These are phyloP conservation scores for Meles meles DNA, from an alignment of 2,113 vertebrate species.

Conservation along the genomic window DNA sequence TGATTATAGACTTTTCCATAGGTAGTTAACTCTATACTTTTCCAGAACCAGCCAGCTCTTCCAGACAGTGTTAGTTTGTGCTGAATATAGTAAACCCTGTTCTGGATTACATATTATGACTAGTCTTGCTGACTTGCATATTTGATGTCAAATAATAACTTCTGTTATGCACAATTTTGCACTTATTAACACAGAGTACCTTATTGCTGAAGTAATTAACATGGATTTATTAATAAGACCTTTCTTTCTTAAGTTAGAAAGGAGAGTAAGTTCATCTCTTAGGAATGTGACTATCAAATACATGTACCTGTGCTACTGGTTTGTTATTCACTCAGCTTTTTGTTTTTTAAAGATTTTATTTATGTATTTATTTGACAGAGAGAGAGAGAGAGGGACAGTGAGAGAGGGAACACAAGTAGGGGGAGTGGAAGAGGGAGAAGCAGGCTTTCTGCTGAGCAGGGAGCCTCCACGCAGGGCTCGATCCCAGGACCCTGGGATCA, in stretches of 20 bases:
- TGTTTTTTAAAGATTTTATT: too few species aligned
- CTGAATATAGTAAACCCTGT: neutral
- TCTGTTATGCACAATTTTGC: neutral
- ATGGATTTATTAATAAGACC: neutral
- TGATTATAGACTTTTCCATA: neutral
- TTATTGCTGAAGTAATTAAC: neutral
- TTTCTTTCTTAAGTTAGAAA: neutral
- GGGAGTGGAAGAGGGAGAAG: too few species aligned
- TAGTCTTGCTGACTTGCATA: neutral
- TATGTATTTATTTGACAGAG: too few species aligned
- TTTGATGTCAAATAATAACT: neutral
- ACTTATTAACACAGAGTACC: neutral
- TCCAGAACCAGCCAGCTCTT: neutral
- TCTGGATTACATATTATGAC: neutral
- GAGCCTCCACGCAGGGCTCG: too few species aligned
- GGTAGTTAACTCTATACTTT: neutral
- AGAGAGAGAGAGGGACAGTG: too few species aligned
- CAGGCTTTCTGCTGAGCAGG: too few species aligned
- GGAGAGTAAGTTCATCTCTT: neutral
- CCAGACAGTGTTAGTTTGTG: neutral
- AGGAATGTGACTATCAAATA: neutral
- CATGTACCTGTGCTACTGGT: neutral
- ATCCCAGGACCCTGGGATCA: too few species aligned
- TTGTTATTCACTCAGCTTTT: too few species aligned
- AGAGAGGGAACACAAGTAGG: too few species aligned